Evolutionary conservation across 1,140 invertebrate genomes (phyloP), one percentile per base, ranked within the genome.

Genomic region (Semibalanus balanoides): DNA sequence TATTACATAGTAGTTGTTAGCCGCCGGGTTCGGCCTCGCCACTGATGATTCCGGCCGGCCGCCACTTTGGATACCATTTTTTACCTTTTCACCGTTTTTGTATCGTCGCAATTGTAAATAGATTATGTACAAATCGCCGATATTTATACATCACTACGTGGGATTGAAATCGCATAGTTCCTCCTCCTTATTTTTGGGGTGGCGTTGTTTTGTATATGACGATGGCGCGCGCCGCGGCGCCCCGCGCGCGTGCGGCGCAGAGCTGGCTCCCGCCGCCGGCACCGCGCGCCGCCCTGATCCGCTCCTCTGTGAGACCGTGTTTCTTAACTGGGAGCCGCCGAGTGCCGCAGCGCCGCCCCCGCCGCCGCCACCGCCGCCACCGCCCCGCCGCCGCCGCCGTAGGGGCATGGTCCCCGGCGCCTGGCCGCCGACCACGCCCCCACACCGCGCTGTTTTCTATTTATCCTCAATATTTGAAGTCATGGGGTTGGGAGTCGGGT

Each of bases 391-490:
- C 51, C 51, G 17, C 35, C 35, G 5, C 5, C 17, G 35, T 17
- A 25, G 22, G 11, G 51, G 51, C 51, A 19, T 25, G 51, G 22
- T 25, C 51, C 22, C 22, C 51, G 51, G 51, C 51, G 11, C 51
- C 51, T 11, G 1, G 11, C 1, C 51, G 11, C 11, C 7, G 51
- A 25, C 22, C 51, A 40, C 51, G 51, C 51, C 51, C 51, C 51
- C 51, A 19, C 51, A 25, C 51, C 51, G 51, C 51, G 5, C 5
- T 64, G 9, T 64, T 64, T 25, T 64, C 9, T 64, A 64, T 64
- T 64, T 64, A 64, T 64, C 51, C 51, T 64, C 51, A 64, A 64
- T 64, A 64, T 64, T 64, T 64, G 51, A 64, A 64, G 51, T 64
- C 51, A 25, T 19, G 51, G 51, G 51, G 1, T 19, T 64, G 51